Base-by-base conservation (phyloP, 2,113 vertebrate genomes). In the Macaca nemestrina region DNA sequence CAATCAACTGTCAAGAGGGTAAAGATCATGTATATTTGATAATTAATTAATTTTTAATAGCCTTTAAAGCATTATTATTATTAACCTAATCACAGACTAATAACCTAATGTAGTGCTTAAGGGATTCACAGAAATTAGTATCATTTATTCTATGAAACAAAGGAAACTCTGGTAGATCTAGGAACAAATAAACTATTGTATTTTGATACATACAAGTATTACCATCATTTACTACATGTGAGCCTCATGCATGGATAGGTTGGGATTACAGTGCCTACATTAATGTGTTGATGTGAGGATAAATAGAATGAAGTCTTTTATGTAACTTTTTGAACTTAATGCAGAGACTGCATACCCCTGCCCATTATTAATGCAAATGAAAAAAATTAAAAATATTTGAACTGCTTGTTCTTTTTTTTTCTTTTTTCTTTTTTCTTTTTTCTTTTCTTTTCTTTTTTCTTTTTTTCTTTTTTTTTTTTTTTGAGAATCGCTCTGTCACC, bases 381-480 rank as follows among this genome's bases (percentile, higher is more conserved):
- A 38, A 8, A 7, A 7, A 57, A 59, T 88, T 25, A 35, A 76
- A 94, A 82, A 70, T 14, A 67, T 67, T 87, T 78, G 61, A 32
- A 64, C 61, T 14, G 27, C 30, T 64, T 30, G 14, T 64, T 64
- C 25, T 64, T 61, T 13, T 64, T 61, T 27, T 64, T 4, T 6
- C 10, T 48, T 48, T 48, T 48, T 11, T 2, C 0, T 48, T 48
- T 48, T 59, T n/a, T 38, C 3, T 9, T 59, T 61, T 30, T 61
- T 30, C 6, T 0, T 5, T 61, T 61, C 2, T 61, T 2, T 11
- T 13, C 0, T 61, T 61, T 5, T 61, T 2, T 11, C 2, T 4
- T 30, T 61, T 6, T 30, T 12, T 30, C 30, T 6, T 30, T 64
- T 13, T 12, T 64, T 14, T 13, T 6, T 30, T 64, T 6, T 30